These are phyloP conservation scores for Xestobium rufovillosum DNA, from an alignment of 2,888 invertebrate species.

Conservation along the genomic window DNA sequence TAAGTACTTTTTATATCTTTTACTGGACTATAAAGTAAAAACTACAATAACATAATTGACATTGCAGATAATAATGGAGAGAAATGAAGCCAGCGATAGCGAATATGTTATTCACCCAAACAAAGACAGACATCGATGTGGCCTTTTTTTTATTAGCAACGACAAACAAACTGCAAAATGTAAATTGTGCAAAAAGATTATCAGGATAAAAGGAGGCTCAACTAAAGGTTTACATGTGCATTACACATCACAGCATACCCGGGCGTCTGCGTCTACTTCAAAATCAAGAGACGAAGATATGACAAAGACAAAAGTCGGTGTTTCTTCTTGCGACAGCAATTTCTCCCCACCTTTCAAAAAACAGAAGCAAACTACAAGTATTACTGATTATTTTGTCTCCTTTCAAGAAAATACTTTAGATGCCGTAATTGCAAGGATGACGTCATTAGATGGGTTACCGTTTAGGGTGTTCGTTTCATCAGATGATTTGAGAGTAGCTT, in stretches of 20 bases:
- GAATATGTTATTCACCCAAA: too few species aligned
- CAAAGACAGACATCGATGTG: too few species aligned
- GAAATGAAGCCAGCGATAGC: too few species aligned
- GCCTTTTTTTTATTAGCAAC: constrained; percentile 8
- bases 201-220: constrained; percentile 6
- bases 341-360: constrained; percentile 11
- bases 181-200: constrained; percentile 7
- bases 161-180: constrained; percentile 9
- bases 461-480: constrained; percentile 10
- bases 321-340: too few species aligned
- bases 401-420: constrained; percentile 6
- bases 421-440: constrained; percentile 12
- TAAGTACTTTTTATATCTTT: too few species aligned
- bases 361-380: constrained; percentile 5
- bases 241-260: constrained; percentile 5
- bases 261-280: constrained; percentile 6
- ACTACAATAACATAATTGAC: too few species aligned
- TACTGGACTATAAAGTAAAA: too few species aligned
- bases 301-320: too few species aligned
- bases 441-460: constrained; percentile 10
- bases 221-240: constrained; percentile 10
- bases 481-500: constrained; percentile 9
- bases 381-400: constrained; percentile 12
- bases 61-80: too few species aligned
- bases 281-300: constrained; percentile 2